A percentile compares a stretch with the other conserved stretches of the same genome.
phyloP scores from a whole-genome alignment of 2,113 vertebrate genomes.

The Geothlypis trichas region DNA sequence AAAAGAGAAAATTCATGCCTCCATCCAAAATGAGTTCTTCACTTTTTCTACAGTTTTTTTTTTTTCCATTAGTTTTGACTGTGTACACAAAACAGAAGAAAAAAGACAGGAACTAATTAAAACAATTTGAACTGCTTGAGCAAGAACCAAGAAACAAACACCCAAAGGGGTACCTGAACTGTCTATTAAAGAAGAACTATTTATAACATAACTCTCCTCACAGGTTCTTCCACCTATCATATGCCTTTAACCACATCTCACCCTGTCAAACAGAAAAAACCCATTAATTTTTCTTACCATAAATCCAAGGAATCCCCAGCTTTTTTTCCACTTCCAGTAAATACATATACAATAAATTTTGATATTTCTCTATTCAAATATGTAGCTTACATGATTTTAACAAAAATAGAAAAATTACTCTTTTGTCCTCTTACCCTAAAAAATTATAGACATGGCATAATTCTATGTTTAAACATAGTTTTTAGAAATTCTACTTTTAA shows the following conservation, averaged over 20 bases:
- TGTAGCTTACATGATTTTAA: neutral
- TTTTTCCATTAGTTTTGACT: neutral
- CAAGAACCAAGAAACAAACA: neutral
- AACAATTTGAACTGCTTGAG: neutral
- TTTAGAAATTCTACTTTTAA: neutral
- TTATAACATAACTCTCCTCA: neutral
- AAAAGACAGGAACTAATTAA: neutral
- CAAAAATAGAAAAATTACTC: neutral
- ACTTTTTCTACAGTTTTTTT: neutral
- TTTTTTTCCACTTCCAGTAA: neutral
- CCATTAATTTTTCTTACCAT: neutral
- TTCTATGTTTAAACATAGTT: neutral
- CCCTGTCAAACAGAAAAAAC: neutral
- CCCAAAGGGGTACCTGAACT: neutral
- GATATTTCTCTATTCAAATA: neutral
- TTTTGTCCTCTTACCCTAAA: neutral
- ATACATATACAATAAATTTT: neutral
- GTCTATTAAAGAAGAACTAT: neutral
- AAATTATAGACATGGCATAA: neutral
- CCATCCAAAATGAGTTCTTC: neutral
- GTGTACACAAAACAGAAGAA: neutral
- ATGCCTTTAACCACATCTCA: neutral
- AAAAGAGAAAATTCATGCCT: neutral
- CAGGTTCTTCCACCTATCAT: neutral
- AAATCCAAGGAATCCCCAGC: neutral